Evolutionary conservation across 2,888 invertebrate genomes (phyloP).

Genomic region (Podotricha telesiphe): DNA sequence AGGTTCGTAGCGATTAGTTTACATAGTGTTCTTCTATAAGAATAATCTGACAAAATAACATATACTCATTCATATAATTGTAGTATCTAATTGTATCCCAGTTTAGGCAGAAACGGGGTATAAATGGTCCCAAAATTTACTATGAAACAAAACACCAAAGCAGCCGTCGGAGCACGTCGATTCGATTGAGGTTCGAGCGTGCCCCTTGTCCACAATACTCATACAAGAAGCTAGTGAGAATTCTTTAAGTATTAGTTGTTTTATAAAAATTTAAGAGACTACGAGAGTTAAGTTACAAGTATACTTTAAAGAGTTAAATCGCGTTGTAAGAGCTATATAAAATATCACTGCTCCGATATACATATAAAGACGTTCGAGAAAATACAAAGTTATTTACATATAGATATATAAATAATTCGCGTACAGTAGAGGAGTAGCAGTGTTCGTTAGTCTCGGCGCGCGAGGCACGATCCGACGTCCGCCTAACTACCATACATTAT

Average conservation of each 20-base stretch:
- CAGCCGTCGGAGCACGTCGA: slow-evolving; percentile 51
- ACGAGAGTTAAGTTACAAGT: slow-evolving; percentile 44
- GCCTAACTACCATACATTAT: slow-evolving; percentile 56
- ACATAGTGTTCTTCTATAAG: slow-evolving; percentile 42
- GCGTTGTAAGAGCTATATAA: slow-evolving; percentile 70
- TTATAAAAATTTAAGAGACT: slow-evolving; percentile 44
- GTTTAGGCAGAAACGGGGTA: slow-evolving; percentile 59
- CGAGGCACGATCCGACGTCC: slow-evolving; percentile 63
- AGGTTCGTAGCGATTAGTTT: slow-evolving; percentile 40
- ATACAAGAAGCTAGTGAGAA: slow-evolving; percentile 49
- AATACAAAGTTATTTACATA: slow-evolving; percentile 71
- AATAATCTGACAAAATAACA: slow-evolving; percentile 45
- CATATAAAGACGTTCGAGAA: slow-evolving; percentile 61
- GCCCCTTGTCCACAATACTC: slow-evolving; percentile 46
- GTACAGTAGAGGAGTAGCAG: slow-evolving; percentile 60
- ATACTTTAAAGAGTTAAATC: slow-evolving; percentile 47
- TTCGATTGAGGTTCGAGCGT: slow-evolving; percentile 49
- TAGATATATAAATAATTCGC: slow-evolving; percentile 47
- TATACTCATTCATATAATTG: slow-evolving; percentile 49
- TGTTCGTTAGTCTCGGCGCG: slow-evolving; percentile 53
- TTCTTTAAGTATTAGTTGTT: slow-evolving; percentile 36
- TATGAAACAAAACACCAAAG: slow-evolving; percentile 77
- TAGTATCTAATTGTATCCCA: slow-evolving; percentile 55
- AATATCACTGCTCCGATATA: slow-evolving; percentile 79
- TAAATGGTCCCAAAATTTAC: slow-evolving; percentile 82